Evolutionary conservation across 2,888 invertebrate species (phyloP).

Genomic region (Leptinotarsa juncta): DNA sequence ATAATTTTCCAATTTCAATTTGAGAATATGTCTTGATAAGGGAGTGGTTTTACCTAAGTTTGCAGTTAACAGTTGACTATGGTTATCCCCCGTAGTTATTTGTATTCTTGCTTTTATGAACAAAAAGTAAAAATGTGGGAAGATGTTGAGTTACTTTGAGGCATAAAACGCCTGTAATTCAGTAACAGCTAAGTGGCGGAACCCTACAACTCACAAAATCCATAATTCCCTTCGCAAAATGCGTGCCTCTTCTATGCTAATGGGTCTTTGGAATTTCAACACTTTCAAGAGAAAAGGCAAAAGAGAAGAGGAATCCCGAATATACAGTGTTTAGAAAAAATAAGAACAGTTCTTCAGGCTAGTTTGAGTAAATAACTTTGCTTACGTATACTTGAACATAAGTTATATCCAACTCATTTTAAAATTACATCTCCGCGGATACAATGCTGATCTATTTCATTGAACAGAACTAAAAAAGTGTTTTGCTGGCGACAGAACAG

Average conservation of each 20-base stretch:
- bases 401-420: too few species aligned
- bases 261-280: constrained; percentile 54
- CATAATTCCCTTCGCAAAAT: constrained; percentile 55
- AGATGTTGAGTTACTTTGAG: constrained; percentile 33
- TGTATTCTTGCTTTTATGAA: too few species aligned
- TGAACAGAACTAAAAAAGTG: too few species aligned
- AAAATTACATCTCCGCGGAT: too few species aligned
- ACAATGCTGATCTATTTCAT: too few species aligned
- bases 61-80: too few species aligned
- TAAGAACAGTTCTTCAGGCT: neutral
- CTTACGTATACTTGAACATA: too few species aligned
- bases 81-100: too few species aligned
- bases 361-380: neutral
- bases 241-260: constrained; percentile 56
- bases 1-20: too few species aligned
- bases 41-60: too few species aligned
- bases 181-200: constrained; percentile 50
- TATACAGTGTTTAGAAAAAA: neutral
- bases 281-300: neutral
- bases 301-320: neutral
- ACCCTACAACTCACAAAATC: constrained; percentile 51
- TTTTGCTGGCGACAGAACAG: too few species aligned
- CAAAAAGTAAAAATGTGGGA: neutral
- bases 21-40: too few species aligned
- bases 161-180: constrained; percentile 46